Percentiles rank a stretch among this genome's conserved stretches.
These are phyloP conservation scores for Lacanobia wlatinum DNA, from an alignment of 2,888 invertebrate genomes.

Conservation along the genomic window DNA sequence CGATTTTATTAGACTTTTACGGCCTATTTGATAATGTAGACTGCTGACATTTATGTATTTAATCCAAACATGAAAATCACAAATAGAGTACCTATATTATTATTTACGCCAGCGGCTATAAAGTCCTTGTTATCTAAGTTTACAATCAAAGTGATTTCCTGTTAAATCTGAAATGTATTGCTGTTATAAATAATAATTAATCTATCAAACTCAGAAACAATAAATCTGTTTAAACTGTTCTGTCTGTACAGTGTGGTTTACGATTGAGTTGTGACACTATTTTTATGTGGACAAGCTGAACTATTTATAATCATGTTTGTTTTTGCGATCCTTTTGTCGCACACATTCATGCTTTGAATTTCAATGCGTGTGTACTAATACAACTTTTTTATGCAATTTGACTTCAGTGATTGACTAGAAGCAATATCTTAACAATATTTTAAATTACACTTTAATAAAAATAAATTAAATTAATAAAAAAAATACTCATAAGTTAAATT, in stretches of 20 bases:
- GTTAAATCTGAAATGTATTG: slow-evolving; percentile 46
- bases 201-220: slow-evolving; percentile 37
- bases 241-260: slow-evolving; percentile 19
- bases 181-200: slow-evolving; percentile 48
- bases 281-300: background rate
- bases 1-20: slow-evolving; percentile 44
- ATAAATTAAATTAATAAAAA: no score
- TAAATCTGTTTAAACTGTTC: background rate
- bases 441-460: no score
- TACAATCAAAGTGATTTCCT: slow-evolving; percentile 51
- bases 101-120: slow-evolving; percentile 33
- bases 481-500: no score
- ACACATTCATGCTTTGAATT: slow-evolving; percentile 2
- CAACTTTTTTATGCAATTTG: background rate
- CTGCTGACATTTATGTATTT: slow-evolving; percentile 43
- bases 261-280: background rate
- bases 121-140: slow-evolving; percentile 44
- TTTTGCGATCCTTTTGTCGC: background rate
- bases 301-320: background rate
- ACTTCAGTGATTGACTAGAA: background rate
- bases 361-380: background rate
- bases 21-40: slow-evolving; percentile 7
- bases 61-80: slow-evolving; percentile 56
- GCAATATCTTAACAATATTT: background rate
- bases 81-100: slow-evolving; percentile 4